A percentile compares a stretch with the other conserved stretches of the same genome.
These are phyloP conservation scores for Promerops cafer DNA, from an alignment of 2,113 vertebrate genomes.

Conservation along the genomic window DNA sequence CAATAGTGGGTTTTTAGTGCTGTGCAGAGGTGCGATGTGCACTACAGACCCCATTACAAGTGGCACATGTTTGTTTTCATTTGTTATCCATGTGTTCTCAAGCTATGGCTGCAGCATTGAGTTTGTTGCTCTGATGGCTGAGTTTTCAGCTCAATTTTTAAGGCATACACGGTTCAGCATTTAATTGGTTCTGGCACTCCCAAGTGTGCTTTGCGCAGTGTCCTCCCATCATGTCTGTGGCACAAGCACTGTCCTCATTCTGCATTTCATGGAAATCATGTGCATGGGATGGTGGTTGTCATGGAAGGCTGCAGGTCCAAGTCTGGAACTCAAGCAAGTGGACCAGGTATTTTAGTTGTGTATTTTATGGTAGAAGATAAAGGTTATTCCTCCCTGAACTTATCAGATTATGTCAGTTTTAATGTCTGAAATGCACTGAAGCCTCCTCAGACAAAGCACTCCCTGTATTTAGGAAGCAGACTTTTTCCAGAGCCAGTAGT, in stretches of 20 bases:
- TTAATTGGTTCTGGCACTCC: not conserved
- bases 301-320: not conserved
- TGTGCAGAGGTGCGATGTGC: not conserved
- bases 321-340: not conserved
- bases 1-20: not conserved
- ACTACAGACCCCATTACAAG: not conserved
- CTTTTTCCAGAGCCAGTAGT: not conserved
- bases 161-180: not conserved
- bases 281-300: not conserved
- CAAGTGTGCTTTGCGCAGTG: not conserved
- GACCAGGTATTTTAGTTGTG: not conserved
- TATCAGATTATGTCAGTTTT: not conserved
- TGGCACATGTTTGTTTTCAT: accelerated
- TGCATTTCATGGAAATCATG: not conserved
- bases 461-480: not conserved
- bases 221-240: accelerated
- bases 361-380: not conserved
- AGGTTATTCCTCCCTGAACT: not conserved
- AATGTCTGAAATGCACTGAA: not conserved
- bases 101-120: not conserved
- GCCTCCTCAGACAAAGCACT: not conserved
- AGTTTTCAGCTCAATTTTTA: not conserved
- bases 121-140: not conserved
- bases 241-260: not conserved
- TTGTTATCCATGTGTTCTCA: not conserved